These are phyloP conservation scores for Sphecodes monilicornis DNA, from an alignment of 2,888 invertebrate species.

Conservation along the genomic window DNA sequence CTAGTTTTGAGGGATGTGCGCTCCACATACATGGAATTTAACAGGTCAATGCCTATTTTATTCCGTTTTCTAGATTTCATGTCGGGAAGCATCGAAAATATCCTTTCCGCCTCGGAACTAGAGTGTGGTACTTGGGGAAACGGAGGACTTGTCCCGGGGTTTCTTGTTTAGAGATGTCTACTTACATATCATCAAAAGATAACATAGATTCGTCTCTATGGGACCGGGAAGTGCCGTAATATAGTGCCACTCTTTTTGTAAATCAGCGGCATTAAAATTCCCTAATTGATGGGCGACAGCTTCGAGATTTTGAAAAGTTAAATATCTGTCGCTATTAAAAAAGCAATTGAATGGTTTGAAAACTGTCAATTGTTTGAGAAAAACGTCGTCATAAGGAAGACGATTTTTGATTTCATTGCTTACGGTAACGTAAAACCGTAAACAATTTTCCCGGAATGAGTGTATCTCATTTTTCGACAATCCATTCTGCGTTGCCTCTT, in stretches of 20 bases:
- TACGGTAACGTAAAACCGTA: neutral
- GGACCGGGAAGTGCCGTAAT: neutral
- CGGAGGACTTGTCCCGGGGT: neutral
- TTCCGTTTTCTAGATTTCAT: neutral
- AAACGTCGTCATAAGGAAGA: neutral
- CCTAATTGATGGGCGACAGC: slow-evolving; percentile 5
- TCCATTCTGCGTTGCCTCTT: neutral
- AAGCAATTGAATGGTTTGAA: neutral
- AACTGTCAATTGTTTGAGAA: neutral
- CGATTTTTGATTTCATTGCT: slow-evolving; percentile 1
- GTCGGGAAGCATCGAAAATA: slow-evolving; percentile 7
- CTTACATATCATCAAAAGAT: neutral
- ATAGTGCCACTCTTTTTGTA: neutral
- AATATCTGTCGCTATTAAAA: neutral
- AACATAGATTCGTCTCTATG: neutral
- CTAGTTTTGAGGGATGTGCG: neutral
- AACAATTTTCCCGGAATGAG: slow-evolving; percentile 13
- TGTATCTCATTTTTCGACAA: slow-evolving; percentile 10
- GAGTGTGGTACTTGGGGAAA: neutral
- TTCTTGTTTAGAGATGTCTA: neutral
- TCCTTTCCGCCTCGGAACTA: neutral
- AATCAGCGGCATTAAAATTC: neutral
- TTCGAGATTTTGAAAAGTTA: neutral
- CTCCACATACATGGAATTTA: slow-evolving; percentile 1
- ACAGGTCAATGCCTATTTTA: neutral